phyloP scores from a whole-genome alignment of 2,888 invertebrate species.

The Agrotis segetum region DNA sequence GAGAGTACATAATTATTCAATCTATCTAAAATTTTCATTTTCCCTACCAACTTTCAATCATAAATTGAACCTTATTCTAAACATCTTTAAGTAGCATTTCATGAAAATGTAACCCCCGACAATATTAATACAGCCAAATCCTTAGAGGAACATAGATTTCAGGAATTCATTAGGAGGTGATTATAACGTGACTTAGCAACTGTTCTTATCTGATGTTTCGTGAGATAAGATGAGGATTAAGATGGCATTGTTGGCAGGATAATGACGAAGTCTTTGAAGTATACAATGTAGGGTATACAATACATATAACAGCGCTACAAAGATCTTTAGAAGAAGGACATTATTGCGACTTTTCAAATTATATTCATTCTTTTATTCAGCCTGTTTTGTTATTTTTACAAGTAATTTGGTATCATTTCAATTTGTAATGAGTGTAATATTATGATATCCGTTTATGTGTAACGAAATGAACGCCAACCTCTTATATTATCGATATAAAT shows the following conservation, averaged over 20 bases:
- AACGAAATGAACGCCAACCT: too few species aligned
- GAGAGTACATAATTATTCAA: constrained; percentile 3
- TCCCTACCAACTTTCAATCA: neutral
- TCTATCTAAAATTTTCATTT: neutral
- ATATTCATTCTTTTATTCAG: too few species aligned
- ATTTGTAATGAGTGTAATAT: too few species aligned
- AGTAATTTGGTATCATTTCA: too few species aligned
- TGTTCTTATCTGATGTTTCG: constrained; percentile 11
- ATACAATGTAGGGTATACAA: neutral
- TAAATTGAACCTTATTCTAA: neutral
- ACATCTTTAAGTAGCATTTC: neutral
- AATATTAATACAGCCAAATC: constrained; percentile 36
- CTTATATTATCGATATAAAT: too few species aligned
- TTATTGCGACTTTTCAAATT: too few species aligned
- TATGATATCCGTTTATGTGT: too few species aligned
- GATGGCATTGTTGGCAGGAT: neutral
- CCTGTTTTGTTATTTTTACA: too few species aligned
- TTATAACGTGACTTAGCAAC: constrained; percentile 31
- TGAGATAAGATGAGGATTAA: constrained; percentile 16
- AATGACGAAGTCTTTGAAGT: neutral
- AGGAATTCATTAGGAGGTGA: constrained; percentile 44
- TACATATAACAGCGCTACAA: too few species aligned
- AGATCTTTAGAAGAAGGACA: too few species aligned
- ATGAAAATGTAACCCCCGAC: neutral
- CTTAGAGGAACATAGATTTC: constrained; percentile 31